phyloP scores from a whole-genome alignment of 2,113 vertebrate species.

The human (Homo sapiens) region DNA sequence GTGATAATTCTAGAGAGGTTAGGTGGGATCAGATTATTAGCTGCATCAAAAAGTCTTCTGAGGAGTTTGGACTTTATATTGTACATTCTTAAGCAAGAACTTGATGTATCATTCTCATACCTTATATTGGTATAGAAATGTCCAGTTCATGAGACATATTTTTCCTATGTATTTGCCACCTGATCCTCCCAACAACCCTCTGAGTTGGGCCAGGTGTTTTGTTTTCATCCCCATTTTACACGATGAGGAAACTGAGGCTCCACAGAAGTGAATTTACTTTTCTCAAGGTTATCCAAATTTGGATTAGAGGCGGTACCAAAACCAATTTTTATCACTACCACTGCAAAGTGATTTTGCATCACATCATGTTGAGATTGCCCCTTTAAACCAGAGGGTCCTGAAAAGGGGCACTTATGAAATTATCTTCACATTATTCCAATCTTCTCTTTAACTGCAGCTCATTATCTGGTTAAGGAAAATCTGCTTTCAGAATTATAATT shows the following conservation, averaged over 20 bases:
- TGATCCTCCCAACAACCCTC: neutral
- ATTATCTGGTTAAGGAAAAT: constrained; percentile 53
- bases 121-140: neutral
- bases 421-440: constrained; percentile 55
- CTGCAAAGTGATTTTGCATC: constrained; percentile 57
- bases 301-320: neutral
- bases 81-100: neutral
- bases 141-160: constrained; percentile 20
- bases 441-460: constrained; percentile 23
- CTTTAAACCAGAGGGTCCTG: constrained; percentile 37
- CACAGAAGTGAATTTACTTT: neutral
- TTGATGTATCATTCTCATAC: neutral
- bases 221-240: constrained; percentile 23
- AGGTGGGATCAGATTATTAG: neutral
- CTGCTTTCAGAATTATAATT: constrained; percentile 59
- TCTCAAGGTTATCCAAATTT: neutral
- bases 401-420: constrained; percentile 52
- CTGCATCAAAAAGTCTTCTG: neutral
- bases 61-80: neutral
- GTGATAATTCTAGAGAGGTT: neutral
- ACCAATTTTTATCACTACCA: neutral
- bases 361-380: constrained; percentile 22
- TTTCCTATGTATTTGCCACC: neutral
- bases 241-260: neutral
- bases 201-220: neutral